Evolutionary conservation across 2,113 vertebrate species (phyloP).

Genomic region (Microcebus lehilahytsara): DNA sequence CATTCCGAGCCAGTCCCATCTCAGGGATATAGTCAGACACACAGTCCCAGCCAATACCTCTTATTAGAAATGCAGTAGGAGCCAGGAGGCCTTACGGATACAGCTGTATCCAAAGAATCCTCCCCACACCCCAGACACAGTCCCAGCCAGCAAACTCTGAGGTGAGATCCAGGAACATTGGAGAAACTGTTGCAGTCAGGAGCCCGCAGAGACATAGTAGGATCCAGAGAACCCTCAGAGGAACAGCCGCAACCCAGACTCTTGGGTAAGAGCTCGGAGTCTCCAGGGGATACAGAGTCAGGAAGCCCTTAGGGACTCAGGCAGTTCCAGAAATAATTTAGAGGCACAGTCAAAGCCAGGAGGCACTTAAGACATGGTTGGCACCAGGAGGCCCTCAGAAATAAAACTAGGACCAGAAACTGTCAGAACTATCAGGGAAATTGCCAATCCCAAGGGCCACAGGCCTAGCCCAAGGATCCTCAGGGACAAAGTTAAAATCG

Average conservation of each 20-base stretch:
- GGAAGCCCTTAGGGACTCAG: not conserved
- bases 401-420: not conserved
- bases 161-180: not conserved
- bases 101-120: not conserved
- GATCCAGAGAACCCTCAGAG: not conserved
- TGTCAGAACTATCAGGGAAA: not conserved
- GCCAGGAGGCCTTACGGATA: not conserved
- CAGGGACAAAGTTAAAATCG: not conserved
- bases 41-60: not conserved
- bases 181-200: not conserved
- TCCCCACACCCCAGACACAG: not conserved
- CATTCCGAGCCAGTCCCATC: not conserved
- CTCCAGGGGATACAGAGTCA: not conserved
- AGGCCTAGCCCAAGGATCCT: not conserved
- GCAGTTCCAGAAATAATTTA: not conserved
- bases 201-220: not conserved
- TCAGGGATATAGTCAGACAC: not conserved
- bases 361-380: not conserved
- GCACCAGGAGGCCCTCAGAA: not conserved
- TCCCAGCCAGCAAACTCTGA: not conserved
- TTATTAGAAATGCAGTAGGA: not conserved
- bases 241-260: not conserved
- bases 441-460: not conserved
- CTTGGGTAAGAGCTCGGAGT: not conserved
- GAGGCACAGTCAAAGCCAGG: not conserved